Evolutionary conservation across 2,113 vertebrate genomes (phyloP).

Genomic region (Calypte anna): DNA sequence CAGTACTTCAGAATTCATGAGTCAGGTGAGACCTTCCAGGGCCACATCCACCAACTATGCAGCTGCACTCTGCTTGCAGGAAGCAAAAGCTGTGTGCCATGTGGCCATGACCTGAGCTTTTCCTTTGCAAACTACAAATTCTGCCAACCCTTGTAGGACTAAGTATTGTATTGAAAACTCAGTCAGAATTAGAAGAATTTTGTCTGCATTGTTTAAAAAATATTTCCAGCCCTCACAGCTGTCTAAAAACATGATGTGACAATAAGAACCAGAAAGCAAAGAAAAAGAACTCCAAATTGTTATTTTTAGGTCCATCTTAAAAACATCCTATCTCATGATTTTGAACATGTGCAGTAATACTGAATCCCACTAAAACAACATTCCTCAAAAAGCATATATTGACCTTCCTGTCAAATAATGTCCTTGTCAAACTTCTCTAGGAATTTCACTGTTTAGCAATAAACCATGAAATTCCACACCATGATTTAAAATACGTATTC

Average conservation of each 20-base stretch:
- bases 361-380: not conserved
- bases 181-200: not conserved
- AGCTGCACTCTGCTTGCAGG: not conserved
- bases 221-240: not conserved
- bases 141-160: not conserved
- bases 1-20: not conserved
- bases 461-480: not conserved
- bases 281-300: not conserved
- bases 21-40: not conserved
- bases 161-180: not conserved
- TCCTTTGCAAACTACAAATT: not conserved
- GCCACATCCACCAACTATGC: not conserved
- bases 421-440: not conserved
- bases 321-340: rapidly evolving
- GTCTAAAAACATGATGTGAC: not conserved
- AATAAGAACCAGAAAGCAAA: not conserved
- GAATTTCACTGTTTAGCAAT: not conserved
- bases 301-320: not conserved
- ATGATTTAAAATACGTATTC: too few species aligned
- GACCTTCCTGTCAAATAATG: not conserved
- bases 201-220: not conserved
- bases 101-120: not conserved
- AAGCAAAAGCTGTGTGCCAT: not conserved
- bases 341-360: not conserved
- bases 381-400: not conserved